Evolutionary conservation across 1,140 invertebrate genomes (phyloP), one percentile per base, ranked within the genome.

Genomic region (Aphelinus certus): DNA sequence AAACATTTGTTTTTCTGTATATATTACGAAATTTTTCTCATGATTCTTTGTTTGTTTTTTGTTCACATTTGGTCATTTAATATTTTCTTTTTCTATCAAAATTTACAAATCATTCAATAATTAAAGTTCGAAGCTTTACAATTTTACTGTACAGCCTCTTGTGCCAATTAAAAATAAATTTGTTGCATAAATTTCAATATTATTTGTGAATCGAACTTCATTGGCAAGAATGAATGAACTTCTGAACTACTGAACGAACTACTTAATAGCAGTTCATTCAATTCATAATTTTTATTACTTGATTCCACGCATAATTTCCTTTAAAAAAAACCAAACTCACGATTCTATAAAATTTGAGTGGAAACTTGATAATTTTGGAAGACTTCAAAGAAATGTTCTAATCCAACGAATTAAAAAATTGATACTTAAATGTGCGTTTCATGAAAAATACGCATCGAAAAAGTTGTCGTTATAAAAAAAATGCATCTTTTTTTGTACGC

Each of bases 401-500:
- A 65, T 75, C 42, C 43, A 57, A 7, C 53, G 9, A 64, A 65
- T 48, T 45, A 53, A 7, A 68, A 46, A 55, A 58, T 71, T 65
- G 9, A 26, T 45, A 26, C 26, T 10, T 7, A 51, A 70, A 62
- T 69, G 42, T 67, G 46, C 57, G 45, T 10, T 64, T 64, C 6
- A 49, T 1, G 64, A 70, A 70, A 64, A 69, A 51, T 69, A 71
- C 42, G 43, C 73, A 74, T 56, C 62, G 57, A 51, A 63, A 73
- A 60, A 69, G 26, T 56, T 71, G 65, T 3, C 71, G 48, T 57
- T 69, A 64, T 57, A 77, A 74, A 70, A 26, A 26, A 81, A 81
- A 81, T 80, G 81, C 80, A 82, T 82, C 69, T 77, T 51, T 26
- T 26, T 80, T 72, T 79, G 69, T 76, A 79, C 61, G 75, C 55